These are phyloP conservation scores for Xerus inauris DNA, from an alignment of 2,113 vertebrate genomes.

Conservation along the genomic window DNA sequence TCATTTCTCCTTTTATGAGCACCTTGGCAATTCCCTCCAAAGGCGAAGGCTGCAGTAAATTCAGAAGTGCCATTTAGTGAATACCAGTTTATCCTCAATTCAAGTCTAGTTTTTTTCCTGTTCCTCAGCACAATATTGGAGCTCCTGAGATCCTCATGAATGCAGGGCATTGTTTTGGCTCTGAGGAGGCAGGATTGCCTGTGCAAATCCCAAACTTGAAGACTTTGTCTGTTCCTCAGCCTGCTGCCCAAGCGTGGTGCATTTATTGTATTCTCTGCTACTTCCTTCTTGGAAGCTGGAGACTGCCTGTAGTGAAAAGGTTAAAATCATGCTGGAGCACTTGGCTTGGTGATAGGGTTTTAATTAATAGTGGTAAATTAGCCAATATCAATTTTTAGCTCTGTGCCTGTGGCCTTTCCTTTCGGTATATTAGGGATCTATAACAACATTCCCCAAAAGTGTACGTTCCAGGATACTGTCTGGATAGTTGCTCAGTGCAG, in stretches of 20 bases:
- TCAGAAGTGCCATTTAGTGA: conserved; percentile 87
- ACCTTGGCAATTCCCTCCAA: conserved; percentile 88
- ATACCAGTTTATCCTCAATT: conserved; percentile 87
- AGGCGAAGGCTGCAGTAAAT: conserved; percentile 90
- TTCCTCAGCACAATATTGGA: conserved; percentile 79
- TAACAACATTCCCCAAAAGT: background rate
- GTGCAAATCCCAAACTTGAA: conserved; percentile 83
- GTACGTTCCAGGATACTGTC: background rate
- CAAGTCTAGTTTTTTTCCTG: conserved; percentile 75
- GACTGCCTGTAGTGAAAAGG: conserved; percentile 82
- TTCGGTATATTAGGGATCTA: background rate
- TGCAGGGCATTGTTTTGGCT: conserved; percentile 87
- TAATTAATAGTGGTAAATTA: conserved; percentile 84
- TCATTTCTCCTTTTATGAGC: conserved; percentile 91
- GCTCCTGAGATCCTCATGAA: conserved; percentile 85
- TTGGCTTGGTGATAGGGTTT: conserved; percentile 74
- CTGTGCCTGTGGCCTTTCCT: background rate
- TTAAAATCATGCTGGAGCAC: conserved; percentile 82
- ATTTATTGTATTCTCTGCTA: conserved; percentile 77
- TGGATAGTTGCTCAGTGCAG: background rate
- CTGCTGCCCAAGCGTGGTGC: conserved; percentile 73
- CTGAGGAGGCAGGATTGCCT: conserved; percentile 82
- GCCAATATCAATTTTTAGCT: conserved; percentile 71
- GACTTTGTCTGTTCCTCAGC: conserved; percentile 75
- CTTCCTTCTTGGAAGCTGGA: conserved; percentile 78